These are phyloP conservation scores for Lepidostoma basale DNA, from an alignment of 1,140 invertebrate genomes.

Conservation along the genomic window DNA sequence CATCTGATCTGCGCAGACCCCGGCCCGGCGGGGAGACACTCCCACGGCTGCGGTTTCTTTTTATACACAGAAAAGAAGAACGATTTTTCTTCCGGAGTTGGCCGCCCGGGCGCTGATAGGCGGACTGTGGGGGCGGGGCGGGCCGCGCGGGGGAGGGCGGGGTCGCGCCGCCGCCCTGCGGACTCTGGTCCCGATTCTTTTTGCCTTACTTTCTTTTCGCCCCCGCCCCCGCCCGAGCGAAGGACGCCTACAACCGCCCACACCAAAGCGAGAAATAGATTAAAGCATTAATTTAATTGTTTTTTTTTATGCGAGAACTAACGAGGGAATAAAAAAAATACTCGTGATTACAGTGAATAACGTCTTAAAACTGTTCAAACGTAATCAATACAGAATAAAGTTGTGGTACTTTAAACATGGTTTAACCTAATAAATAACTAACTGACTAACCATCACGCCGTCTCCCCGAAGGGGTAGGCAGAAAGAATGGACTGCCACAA, in stretches of 20 bases:
- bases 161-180: constrained; percentile 40
- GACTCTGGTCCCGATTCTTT: constrained; percentile 36
- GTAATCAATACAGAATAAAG: too few species aligned
- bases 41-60: constrained; percentile 46
- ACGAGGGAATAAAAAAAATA: too few species aligned
- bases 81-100: constrained; percentile 40
- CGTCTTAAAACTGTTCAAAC: too few species aligned
- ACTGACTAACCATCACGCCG: too few species aligned
- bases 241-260: constrained; percentile 3
- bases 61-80: constrained; percentile 44
- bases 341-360: too few species aligned
- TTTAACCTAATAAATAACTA: too few species aligned
- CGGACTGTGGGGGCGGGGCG: constrained; percentile 15
- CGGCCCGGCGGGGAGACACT: constrained; percentile 38
- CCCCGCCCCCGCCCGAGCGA: neutral
- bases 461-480: too few species aligned
- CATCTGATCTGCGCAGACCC: constrained; percentile 43
- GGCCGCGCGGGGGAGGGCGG: constrained; percentile 32
- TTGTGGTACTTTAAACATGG: too few species aligned
- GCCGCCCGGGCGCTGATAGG: constrained; percentile 34
- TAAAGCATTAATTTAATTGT: too few species aligned
- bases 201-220: constrained; percentile 32
- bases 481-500: too few species aligned
- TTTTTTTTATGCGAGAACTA: too few species aligned
- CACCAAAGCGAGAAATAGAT: too few species aligned